Base-by-base conservation (phyloP, 2,888 invertebrate species). In the Cheiracanthium punctorium region DNA sequence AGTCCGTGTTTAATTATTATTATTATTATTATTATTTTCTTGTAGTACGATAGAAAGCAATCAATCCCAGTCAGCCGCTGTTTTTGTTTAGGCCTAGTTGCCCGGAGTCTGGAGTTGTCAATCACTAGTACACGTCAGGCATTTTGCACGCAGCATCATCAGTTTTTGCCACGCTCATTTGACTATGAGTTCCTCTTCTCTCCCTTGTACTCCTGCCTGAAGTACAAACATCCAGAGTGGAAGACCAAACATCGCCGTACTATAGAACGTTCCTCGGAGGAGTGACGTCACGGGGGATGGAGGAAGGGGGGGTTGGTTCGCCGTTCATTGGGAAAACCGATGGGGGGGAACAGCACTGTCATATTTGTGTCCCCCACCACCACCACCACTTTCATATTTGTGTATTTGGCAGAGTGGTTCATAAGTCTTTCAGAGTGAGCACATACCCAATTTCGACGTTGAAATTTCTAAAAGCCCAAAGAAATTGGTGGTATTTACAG, bases 201-300 rank as follows among this genome's bases (percentile, higher is more conserved):
- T 20, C 5, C 37, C 48, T 5, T 48, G 48, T 58, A 58, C 58
- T 58, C 0, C 24, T 7, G 58, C 24, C 58, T 58, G 24, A 5
- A 58, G 58, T 58, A 58, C 58, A 58, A 24, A 58, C 58, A 58
- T 58, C 1, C 1, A 20, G 58, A 85, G 79, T 85, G 84, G 70
- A 69, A 58, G 79, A 52, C 32, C n/a, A 79, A 79, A 69, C 67
- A 74, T 69, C 74, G 33, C 58, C 84, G 67, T 58, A 64, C 72
- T 67, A 67, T 32, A 28, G 48, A 67, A 69, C 79, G 73, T 65
- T 72, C 79, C 79, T 74, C 73, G 64, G 43, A 69, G 41, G 30
- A 33, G 84, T 85, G 84, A 85, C 84, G 84, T 85, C 84, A 85
- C 77, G 17, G 30, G 33, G 33, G 71, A 24, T 70, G 65, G 71